A percentile compares a stretch with the other conserved stretches of the same genome.
Conservation (phyloP, 92 coral and sea anemone species). For the Isaurus tuberculatus region DNA sequence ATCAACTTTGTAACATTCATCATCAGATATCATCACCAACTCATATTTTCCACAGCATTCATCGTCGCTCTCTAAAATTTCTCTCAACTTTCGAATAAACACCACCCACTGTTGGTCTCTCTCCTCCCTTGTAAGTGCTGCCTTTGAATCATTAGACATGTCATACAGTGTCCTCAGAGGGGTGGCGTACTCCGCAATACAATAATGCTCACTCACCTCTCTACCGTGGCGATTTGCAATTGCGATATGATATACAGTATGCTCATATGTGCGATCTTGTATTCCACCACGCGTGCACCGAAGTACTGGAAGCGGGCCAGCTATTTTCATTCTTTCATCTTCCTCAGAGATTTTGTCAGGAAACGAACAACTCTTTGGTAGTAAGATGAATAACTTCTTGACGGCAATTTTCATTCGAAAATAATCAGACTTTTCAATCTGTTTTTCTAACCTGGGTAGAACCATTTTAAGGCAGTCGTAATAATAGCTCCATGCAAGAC, state of each 20-base stretch:
- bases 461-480: conserved; percentile 85
- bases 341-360: conserved; percentile 59
- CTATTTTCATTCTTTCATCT: conserved; percentile 55
- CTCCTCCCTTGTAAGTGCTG: conserved; percentile 67
- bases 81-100: conserved; percentile 66
- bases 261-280: conserved; percentile 62
- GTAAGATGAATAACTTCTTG: conserved; percentile 77
- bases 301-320: conserved; percentile 54
- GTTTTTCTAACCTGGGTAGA: conserved; percentile 62
- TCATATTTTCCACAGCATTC: conserved; percentile 70
- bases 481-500: conserved; percentile 95
- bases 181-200: conserved; percentile 84
- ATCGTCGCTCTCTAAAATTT: conserved; percentile 63
- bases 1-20: too few species aligned
- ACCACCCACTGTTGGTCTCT: conserved; percentile 74
- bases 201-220: conserved; percentile 48
- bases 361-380: conserved; percentile 74
- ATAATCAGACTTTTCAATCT: conserved; percentile 55
- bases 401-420: conserved; percentile 43
- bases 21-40: conserved; percentile 14
- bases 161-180: conserved; percentile 79
- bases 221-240: conserved; percentile 10
- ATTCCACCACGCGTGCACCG: conserved; percentile 72
- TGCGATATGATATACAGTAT: conserved; percentile 61
- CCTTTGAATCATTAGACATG: conserved; percentile 71